These are phyloP conservation scores for Hybos culiciformis DNA, from an alignment of 2,888 invertebrate species.

Conservation along the genomic window DNA sequence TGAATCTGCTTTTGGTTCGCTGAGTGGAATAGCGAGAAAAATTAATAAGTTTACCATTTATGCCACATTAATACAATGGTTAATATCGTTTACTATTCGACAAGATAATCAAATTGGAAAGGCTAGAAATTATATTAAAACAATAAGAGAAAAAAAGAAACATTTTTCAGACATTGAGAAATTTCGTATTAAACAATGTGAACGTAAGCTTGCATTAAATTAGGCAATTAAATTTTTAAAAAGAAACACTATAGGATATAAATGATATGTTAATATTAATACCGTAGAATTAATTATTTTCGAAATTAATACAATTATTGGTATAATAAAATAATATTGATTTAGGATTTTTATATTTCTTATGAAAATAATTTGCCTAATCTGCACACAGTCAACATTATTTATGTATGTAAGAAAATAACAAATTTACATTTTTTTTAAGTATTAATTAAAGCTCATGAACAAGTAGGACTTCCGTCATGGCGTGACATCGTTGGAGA, in stretches of 20 bases:
- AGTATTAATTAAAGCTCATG: conserved; percentile 28
- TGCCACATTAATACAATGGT: conserved; percentile 31
- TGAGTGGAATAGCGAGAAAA: no score
- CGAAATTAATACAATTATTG: no score
- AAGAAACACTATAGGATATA: no score
- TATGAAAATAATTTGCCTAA: no score
- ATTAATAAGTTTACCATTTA: conserved; percentile 28
- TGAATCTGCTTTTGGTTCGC: no score
- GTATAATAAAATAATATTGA: no score
- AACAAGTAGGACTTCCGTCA: conserved; percentile 33
- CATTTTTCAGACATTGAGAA: conserved; percentile 19
- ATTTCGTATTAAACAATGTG: conserved; percentile 25
- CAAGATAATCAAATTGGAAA: conserved; percentile 23
- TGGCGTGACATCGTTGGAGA: conserved; percentile 61
- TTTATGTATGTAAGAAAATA: no score
- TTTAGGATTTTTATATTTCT: conserved; percentile 4
- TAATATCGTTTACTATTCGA: conserved; percentile 12
- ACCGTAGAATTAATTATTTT: no score
- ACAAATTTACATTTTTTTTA: conserved; percentile 2
- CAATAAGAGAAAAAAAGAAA: conserved; percentile 19
- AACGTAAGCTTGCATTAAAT: conserved; percentile 24
- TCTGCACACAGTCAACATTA: no score
- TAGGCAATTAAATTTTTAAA: no score
- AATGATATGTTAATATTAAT: no score
- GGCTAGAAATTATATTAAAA: conserved; percentile 20